Base-by-base conservation (phyloP, 2,113 vertebrate species). In the Rhinolophus ferrumequinum region DNA sequence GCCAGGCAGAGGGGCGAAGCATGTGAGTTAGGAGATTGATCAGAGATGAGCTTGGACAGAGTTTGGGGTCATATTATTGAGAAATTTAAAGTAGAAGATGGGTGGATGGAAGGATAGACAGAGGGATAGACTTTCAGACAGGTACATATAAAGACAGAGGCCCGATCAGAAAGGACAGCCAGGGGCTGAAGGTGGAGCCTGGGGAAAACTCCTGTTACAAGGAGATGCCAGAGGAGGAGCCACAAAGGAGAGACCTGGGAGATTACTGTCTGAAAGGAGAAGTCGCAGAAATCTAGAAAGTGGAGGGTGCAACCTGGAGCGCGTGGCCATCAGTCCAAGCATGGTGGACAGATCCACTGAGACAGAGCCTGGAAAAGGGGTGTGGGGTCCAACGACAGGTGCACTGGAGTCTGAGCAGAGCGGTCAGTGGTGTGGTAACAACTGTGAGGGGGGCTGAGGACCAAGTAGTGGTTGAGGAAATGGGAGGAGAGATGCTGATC, bases 281-380 rank as follows among this genome's bases (percentile, higher is more conserved):
- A 15, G 3, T 19, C 26, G 5, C 8, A 41, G 47, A 15, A 50
- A 6, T 54, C n/a, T 3, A n/a, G 67, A 35, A 75, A 67, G 11
- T 33, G 38, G 30, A 41, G 28, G 54, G 41, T 14, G 21, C 30
- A 54, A 11, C 84, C 38, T 11, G 9, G 30, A 66, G 54, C 16
- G 47, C n/a, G 28, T 28, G 33, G 47, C 47, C 2, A 1, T 1
- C 4, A 3, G 35, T 14, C 50, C 22, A 16, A 11, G 2, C 15
- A 8, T 1, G 30, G n/a, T 21, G 62, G 88, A 33, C 11, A 26
- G 21, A 33, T 69, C 13, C 33, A 5, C 81, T 14, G 8, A 16
- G 24, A 9, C 24, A n/a, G 18, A 73, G 33, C 22, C 47, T 24
- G 4, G 24, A 64, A 64, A 35, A 5, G 76, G 5, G 26, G 19